phyloP scores from a whole-genome alignment of 1,140 invertebrate species.

The Nasonia vitripennis region DNA sequence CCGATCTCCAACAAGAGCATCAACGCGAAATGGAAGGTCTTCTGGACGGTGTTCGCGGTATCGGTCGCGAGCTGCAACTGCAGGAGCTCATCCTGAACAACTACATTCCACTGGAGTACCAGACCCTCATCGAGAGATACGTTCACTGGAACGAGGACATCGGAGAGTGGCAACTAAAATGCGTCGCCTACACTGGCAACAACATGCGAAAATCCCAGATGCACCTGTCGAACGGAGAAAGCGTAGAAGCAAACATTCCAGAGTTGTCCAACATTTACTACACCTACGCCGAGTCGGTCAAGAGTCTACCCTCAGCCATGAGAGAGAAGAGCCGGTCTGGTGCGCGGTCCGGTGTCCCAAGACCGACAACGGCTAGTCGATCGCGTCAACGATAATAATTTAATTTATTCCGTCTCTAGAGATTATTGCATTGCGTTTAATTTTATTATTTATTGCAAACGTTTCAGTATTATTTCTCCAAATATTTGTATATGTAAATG shows the following conservation, averaged over 20 bases:
- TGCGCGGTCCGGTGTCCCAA: background rate
- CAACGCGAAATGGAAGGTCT: slow-evolving; percentile 97
- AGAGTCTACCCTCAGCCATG: background rate
- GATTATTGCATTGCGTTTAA: background rate
- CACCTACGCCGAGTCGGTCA: background rate
- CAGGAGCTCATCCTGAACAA: slow-evolving; percentile 90
- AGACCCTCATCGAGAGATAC: slow-evolving; percentile 94
- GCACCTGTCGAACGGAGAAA: slow-evolving; percentile 59
- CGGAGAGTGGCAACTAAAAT: slow-evolving; percentile 98
- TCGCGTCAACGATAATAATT: background rate
- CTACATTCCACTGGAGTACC: slow-evolving; percentile 95
- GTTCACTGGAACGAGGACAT: slow-evolving; percentile 98
- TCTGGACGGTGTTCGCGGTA: slow-evolving; percentile 91
- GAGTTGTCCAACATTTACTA: background rate
- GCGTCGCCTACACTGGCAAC: slow-evolving; percentile 99
- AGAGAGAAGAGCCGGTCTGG: background rate
- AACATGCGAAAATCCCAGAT: slow-evolving; percentile 90
- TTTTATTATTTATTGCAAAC: background rate
- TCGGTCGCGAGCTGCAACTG: slow-evolving; percentile 93
- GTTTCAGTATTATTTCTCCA: slow-evolving; percentile 4
- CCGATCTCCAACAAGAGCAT: slow-evolving; percentile 94
- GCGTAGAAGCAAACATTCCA: background rate
- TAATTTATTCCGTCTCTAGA: background rate
- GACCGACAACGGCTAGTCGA: background rate
- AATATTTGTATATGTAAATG: background rate